Evolutionary conservation across 2,888 invertebrate species (phyloP).

Genomic region (Operophtera brumata): DNA sequence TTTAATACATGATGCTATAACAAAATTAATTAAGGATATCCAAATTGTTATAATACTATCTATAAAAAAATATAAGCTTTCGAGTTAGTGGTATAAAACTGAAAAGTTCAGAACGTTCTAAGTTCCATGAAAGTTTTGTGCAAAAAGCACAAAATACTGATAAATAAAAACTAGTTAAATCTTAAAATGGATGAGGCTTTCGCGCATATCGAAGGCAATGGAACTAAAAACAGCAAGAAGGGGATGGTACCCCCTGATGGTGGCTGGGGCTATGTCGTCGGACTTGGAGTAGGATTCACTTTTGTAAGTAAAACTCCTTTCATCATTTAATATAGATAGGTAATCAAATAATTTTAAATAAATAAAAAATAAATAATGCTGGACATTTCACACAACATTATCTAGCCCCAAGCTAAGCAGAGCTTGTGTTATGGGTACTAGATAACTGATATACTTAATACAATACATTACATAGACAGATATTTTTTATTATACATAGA

Average conservation of each 20-base stretch:
- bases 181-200: conserved; percentile 70
- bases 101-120: too few species aligned
- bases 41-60: background rate
- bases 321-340: background rate
- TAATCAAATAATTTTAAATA: too few species aligned
- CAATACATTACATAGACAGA: too few species aligned
- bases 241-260: conserved; percentile 83
- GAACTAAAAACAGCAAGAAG: conserved; percentile 39
- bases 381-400: too few species aligned
- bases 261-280: conserved; percentile 90
- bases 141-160: conserved; percentile 5
- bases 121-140: background rate
- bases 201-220: conserved; percentile 59
- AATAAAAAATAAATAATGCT: too few species aligned
- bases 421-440: too few species aligned
- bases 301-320: conserved; percentile 82
- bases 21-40: background rate
- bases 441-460: too few species aligned
- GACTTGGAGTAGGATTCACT: conserved; percentile 86
- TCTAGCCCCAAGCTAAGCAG: too few species aligned
- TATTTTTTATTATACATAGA: too few species aligned
- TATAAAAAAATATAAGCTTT: background rate
- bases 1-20: background rate
- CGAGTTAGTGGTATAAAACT: background rate
- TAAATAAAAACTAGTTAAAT: conserved; percentile 7